Evolutionary conservation across 2,797 vertebrate genomes (phyloP).

Genomic region (Tokudaia muenninki): DNA sequence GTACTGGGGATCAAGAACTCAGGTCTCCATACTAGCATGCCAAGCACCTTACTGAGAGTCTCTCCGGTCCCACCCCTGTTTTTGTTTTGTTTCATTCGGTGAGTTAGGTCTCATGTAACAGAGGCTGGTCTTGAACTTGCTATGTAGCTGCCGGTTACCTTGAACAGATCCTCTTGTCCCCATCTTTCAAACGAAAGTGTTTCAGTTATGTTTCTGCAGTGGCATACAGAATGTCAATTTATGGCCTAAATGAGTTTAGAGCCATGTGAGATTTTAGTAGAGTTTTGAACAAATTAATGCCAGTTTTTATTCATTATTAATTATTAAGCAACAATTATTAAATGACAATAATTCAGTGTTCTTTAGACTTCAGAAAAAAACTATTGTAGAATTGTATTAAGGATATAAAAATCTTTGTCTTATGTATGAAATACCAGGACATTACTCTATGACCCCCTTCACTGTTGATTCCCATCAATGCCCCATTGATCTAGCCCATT

Average conservation of each 20-base stretch:
- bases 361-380: conserved; percentile 41
- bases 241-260: conserved; percentile 24
- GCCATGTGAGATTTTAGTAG: neutral
- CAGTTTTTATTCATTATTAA: neutral
- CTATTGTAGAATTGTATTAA: conserved; percentile 20
- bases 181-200: neutral
- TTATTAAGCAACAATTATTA: neutral
- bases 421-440: neutral
- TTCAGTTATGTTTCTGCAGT: conserved; percentile 40
- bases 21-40: neutral
- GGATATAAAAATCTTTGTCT: neutral
- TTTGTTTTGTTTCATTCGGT: neutral
- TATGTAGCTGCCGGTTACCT: neutral
- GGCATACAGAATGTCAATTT: neutral
- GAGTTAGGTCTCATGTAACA: neutral
- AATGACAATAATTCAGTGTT: neutral
- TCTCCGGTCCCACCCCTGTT: neutral
- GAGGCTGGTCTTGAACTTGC: neutral
- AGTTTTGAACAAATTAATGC: conserved; percentile 35
- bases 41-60: neutral
- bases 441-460: neutral
- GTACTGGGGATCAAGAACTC: neutral
- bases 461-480: conserved; percentile 44
- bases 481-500: conserved; percentile 42
- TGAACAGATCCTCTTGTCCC: neutral